Percentiles rank a stretch among this genome's conserved stretches.
Evolutionary conservation across 2,888 invertebrate species (phyloP).

Genomic region (Germaria angustata): DNA sequence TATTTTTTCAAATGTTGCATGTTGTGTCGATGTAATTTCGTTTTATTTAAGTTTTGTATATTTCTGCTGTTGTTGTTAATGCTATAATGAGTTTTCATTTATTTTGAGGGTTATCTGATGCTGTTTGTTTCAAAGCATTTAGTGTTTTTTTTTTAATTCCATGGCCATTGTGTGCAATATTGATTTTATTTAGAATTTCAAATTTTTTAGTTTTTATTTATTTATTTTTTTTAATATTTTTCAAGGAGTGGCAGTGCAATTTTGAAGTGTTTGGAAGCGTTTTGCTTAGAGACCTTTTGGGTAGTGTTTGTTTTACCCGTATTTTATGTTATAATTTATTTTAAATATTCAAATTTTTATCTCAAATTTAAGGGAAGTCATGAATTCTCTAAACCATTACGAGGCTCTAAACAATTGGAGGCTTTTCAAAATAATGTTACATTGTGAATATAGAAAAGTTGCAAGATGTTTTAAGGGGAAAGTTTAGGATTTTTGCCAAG

Average conservation of each 20-base stretch:
- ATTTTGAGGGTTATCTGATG: slow-evolving; percentile 67
- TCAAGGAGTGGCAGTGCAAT: slow-evolving; percentile 62
- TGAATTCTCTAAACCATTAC: not conserved
- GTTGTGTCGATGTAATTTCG: slow-evolving; percentile 41
- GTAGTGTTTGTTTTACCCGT: not conserved
- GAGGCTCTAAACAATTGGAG: no score
- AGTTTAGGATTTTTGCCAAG: no score
- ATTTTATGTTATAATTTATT: slow-evolving; percentile 42
- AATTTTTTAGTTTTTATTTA: slow-evolving; percentile 46
- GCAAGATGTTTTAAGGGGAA: not conserved
- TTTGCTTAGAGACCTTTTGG: slow-evolving; percentile 8
- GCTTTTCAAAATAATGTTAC: not conserved
- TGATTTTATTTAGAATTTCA: slow-evolving; percentile 67
- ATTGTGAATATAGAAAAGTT: not conserved
- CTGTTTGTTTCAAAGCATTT: slow-evolving; percentile 47
- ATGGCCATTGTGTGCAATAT: slow-evolving; percentile 64
- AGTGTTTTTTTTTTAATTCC: slow-evolving; percentile 48
- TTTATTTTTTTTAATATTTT: slow-evolving; percentile 26
- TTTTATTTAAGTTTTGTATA: slow-evolving; percentile 28
- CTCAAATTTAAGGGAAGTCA: slow-evolving; percentile 35
- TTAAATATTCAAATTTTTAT: slow-evolving; percentile 47
- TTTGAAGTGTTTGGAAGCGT: slow-evolving; percentile 32
- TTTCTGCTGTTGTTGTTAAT: slow-evolving; percentile 46
- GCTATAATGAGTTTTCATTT: slow-evolving; percentile 63
- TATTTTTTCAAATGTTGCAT: slow-evolving; percentile 43